These are phyloP conservation scores for Saxidomus purpurata DNA, from an alignment of 1,140 invertebrate genomes.

Conservation along the genomic window DNA sequence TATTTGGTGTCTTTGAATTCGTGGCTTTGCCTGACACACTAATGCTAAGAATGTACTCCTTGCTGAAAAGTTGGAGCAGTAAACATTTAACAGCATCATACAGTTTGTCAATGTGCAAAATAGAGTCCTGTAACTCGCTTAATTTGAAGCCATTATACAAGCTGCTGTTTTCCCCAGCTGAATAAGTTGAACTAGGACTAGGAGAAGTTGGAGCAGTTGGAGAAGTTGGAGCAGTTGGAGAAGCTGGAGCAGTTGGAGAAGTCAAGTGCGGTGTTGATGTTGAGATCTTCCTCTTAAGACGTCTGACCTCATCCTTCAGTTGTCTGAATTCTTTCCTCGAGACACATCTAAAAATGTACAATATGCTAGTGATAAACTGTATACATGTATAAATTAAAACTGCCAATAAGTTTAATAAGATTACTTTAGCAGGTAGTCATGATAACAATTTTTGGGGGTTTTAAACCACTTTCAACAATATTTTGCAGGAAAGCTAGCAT, in stretches of 20 bases:
- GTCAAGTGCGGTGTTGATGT: background rate
- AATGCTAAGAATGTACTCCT: conserved; percentile 22
- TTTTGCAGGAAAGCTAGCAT: too few relatives aligned
- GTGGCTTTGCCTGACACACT: conserved; percentile 40
- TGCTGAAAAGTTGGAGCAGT: conserved; percentile 9
- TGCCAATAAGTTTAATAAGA: too few relatives aligned
- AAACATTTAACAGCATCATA: conserved; percentile 22
- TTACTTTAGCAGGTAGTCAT: too few relatives aligned
- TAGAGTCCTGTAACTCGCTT: background rate
- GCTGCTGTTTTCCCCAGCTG: background rate
- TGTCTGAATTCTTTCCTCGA: too few relatives aligned
- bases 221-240: too few relatives aligned
- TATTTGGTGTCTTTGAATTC: conserved; percentile 12
- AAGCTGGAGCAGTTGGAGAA: too few relatives aligned
- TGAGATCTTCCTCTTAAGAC: background rate
- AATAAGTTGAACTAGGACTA: background rate
- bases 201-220: too few relatives aligned
- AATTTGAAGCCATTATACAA: background rate
- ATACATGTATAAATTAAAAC: too few relatives aligned
- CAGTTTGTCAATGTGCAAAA: conserved; percentile 35
- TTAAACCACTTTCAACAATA: too few relatives aligned
- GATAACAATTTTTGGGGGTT: too few relatives aligned
- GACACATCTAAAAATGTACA: background rate
- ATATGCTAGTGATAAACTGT: too few relatives aligned
- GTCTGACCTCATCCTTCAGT: conserved; percentile 4